Percentiles rank a stretch among this genome's conserved stretches.
Evolutionary conservation across 2,888 invertebrate genomes (phyloP).

Genomic region (Chymomyza procnemis): DNA sequence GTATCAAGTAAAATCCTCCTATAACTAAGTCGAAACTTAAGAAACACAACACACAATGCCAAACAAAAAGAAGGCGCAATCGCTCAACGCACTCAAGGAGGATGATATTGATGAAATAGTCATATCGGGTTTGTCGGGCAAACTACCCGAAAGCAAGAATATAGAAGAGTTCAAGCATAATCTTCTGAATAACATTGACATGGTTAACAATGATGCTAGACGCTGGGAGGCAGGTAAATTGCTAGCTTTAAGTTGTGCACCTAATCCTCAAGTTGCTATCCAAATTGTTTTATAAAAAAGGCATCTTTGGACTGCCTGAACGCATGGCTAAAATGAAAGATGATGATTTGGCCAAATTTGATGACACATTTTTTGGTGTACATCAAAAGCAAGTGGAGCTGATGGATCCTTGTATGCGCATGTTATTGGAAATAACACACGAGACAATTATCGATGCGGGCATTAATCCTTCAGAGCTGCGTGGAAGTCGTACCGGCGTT

Average conservation of each 20-base stretch:
- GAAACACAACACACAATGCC: conserved; percentile 43
- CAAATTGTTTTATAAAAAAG: conserved; percentile 75
- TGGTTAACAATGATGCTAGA: conserved; percentile 94
- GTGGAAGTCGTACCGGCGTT: conserved; percentile 95
- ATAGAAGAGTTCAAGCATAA: conserved; percentile 96
- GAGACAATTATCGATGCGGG: conserved; percentile 95
- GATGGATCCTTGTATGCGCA: conserved; percentile 95
- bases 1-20: conserved; percentile 20
- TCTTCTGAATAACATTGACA: conserved; percentile 92
- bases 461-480: conserved; percentile 88
- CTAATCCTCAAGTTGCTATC: background rate
- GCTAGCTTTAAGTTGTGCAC: background rate
- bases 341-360: conserved; percentile 84
- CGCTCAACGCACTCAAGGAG: conserved; percentile 9
- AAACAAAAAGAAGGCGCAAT: conserved; percentile 42
- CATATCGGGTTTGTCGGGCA: conserved; percentile 90
- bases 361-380: conserved; percentile 93
- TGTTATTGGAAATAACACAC: conserved; percentile 92
- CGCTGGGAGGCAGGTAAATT: conserved; percentile 88
- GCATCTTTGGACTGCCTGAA: conserved; percentile 88
- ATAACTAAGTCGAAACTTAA: background rate
- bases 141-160: conserved; percentile 93
- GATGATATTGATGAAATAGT: conserved; percentile 83
- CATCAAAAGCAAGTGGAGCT: conserved; percentile 93
- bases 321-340: conserved; percentile 91